phyloP scores from a whole-genome alignment of 2,113 vertebrate species.

The Mionectes macconnelli region DNA sequence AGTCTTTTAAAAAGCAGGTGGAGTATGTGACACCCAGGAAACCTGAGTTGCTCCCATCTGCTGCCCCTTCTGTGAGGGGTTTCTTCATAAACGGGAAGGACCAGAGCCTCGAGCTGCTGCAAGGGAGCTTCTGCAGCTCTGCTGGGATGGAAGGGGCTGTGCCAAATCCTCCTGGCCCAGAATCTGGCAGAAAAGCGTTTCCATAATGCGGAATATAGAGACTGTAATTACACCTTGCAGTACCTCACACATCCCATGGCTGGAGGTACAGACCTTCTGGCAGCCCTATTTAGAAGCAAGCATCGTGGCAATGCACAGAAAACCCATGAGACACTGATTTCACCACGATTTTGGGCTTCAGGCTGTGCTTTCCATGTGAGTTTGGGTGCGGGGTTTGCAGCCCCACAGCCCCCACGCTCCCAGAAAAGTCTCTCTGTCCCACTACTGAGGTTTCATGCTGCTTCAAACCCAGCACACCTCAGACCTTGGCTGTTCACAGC shows the following conservation, averaged over 20 bases:
- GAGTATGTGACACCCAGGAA: neutral
- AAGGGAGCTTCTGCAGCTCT: neutral
- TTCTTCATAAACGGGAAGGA: neutral
- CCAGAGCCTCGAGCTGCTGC: neutral
- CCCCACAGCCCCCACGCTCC: neutral
- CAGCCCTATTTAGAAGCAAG: neutral
- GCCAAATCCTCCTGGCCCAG: neutral
- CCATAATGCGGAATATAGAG: neutral
- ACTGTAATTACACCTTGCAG: neutral
- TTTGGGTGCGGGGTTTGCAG: neutral
- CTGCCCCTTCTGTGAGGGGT: neutral
- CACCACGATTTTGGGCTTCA: neutral
- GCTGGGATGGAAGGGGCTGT: neutral
- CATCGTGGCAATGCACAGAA: accelerated
- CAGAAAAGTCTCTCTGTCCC: neutral
- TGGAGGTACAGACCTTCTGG: accelerated
- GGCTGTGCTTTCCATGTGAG: accelerated
- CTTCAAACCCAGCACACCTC: neutral
- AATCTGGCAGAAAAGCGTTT: neutral
- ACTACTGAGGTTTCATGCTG: neutral
- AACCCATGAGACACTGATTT: accelerated
- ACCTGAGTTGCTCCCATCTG: slow-evolving; percentile 47
- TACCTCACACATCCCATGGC: neutral
- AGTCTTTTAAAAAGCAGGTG: neutral
- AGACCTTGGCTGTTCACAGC: neutral